Base-by-base conservation (phyloP, 2,113 vertebrate species). In the Trochalopteron elliotii region DNA sequence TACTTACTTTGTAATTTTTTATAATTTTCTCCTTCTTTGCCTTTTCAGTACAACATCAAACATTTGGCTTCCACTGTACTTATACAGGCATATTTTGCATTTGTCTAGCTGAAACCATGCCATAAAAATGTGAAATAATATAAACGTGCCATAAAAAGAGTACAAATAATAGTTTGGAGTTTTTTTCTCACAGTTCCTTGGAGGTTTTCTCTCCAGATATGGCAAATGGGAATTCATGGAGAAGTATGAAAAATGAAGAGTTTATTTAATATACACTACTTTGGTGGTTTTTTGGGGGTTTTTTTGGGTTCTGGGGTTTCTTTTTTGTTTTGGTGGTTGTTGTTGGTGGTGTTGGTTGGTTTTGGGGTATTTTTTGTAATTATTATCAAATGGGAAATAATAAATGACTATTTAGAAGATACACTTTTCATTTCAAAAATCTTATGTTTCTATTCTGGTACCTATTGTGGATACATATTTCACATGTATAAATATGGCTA, bases 151-250 rank as follows among this genome's bases (percentile, higher is more conserved):
- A 57, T n/a, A 2, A 74, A 81, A 72, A 55, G 22, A 24, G 31
- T 35, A 64, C 4, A 53, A 79, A 79, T 2, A 64, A 35, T 1
- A 6, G 1, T 16, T 47, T 24, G 2, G 3, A 5, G 0, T 21
- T 79, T 39, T 65, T 67, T 60, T 2, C 16, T 69, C 21, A 11
- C 4, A 33, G 12, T 59, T 53, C 7, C 31, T 69, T 63, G 50
- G 4, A 64, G 5, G 2, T 1, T 61, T 67, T 68, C 7, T 76
- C 24, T 55, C 22, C 10, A 5, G 20, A 25, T 56, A 45, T 24
- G 8, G 4, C 17, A 71, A 67, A 23, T 61, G 3, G 8, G 4
- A 59, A 74, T 49, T 49, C 1, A 56, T 40, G 19, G 28, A 83
- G 47, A 8, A 52, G 4, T n/a, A 61, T 17, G 8, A 68, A 75